Base-by-base conservation (phyloP, 1,140 invertebrate genomes). In the Augochlora pura region DNA sequence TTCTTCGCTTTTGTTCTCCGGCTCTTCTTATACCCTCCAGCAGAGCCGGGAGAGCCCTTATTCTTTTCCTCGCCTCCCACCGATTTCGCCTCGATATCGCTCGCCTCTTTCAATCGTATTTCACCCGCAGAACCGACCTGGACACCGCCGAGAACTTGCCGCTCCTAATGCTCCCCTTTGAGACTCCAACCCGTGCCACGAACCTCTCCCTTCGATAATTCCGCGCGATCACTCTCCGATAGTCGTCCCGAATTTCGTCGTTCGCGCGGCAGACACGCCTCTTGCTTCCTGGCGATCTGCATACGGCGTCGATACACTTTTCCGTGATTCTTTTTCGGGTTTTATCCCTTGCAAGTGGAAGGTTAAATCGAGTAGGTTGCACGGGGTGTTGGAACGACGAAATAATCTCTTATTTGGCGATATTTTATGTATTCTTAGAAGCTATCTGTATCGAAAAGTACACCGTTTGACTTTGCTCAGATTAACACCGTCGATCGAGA, bases 51-150 rank as follows among this genome's bases (percentile, higher is more conserved):
- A 84, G 74, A 66, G 52, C 46, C 73, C 79, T 81, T 77, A 84
- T 81, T 82, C 84, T 82, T 85, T 82, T 69, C 79, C 64, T 83
- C 71, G 25, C 73, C 62, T 39, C 27, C 49, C 49, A 60, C 80
- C 74, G 84, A 82, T 86, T 86, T 66, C 80, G 64, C 64, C 71
- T 57, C 68, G 76, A 82, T 86, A 86, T 82, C 76, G 71, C 67
- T 82, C 67, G 52, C 76, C 52, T 75, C 64, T 52, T 49, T 46
- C 70, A 59, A 54, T 66, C 83, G 74, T 85, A 85, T 85, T 86
- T 86, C 74, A 82, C 64, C 57, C 70, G 79, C 84, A 86, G 79
- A 74, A 52, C 73, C 49, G 70, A 66, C 64, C 68, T 38, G 72
- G 77, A 84, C 82, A 77, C 57, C 57, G 54, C 64, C 38, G 42